A percentile compares a stretch with the other conserved stretches of the same genome.
These are phyloP conservation scores for Arge pagana DNA, from an alignment of 2,888 invertebrate genomes.

Conservation along the genomic window DNA sequence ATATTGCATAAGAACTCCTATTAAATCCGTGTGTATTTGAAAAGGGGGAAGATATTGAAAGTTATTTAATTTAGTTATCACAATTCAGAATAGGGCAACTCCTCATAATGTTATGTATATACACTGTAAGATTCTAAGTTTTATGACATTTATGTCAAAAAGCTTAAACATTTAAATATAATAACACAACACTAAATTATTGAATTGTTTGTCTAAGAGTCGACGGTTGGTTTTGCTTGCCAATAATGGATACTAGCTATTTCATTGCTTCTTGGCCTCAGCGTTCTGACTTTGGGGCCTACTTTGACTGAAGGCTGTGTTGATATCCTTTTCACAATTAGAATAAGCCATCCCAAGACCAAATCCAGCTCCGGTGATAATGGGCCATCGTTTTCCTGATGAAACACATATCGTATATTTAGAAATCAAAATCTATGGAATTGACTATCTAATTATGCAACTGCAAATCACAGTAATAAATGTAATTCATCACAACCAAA, in stretches of 20 bases:
- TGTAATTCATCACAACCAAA: too few relatives aligned
- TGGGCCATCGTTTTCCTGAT: slow-evolving; percentile 82
- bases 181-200: slow-evolving; percentile 13
- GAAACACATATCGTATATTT: slow-evolving; percentile 35
- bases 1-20: too few relatives aligned
- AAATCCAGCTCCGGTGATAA: slow-evolving; percentile 84
- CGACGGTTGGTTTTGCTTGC: neutral
- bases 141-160: slow-evolving; percentile 28
- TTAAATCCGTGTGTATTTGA: too few relatives aligned
- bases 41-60: neutral
- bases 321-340: slow-evolving; percentile 78
- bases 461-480: too few relatives aligned
- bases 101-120: slow-evolving; percentile 35
- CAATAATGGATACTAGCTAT: neutral
- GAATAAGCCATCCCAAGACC: slow-evolving; percentile 90
- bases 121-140: slow-evolving; percentile 37
- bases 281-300: slow-evolving; percentile 35
- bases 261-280: slow-evolving; percentile 29
- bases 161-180: slow-evolving; percentile 36
- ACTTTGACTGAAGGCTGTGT: slow-evolving; percentile 48
- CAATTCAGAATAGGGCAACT: slow-evolving; percentile 22
- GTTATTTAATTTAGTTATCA: slow-evolving; percentile 4
- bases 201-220: slow-evolving; percentile 13
- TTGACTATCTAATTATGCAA: too few relatives aligned
- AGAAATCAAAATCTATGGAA: too few relatives aligned